These are phyloP conservation scores for Leptopilina drosophilae DNA, from an alignment of 2,888 invertebrate species.

Conservation along the genomic window DNA sequence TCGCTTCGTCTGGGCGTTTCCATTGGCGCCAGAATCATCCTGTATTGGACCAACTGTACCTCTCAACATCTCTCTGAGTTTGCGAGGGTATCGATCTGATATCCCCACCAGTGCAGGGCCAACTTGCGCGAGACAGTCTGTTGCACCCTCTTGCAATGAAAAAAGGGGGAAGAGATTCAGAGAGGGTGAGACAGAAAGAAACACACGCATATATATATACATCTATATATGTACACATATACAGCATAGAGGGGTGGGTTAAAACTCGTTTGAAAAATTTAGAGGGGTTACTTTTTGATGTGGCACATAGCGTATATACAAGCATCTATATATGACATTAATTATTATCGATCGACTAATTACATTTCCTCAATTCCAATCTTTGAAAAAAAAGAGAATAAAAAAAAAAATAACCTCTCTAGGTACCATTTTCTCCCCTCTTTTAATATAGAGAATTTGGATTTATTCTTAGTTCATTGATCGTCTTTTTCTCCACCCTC, in stretches of 20 bases:
- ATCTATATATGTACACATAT: too few relatives aligned
- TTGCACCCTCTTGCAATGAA: conserved; percentile 59
- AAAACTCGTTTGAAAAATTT: conserved; percentile 59
- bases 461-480: conserved; percentile 52
- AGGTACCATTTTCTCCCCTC: neutral
- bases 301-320: conserved; percentile 50
- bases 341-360: conserved; percentile 52
- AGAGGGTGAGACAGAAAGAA: conserved; percentile 49
- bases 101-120: conserved; percentile 57
- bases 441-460: conserved; percentile 34
- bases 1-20: conserved; percentile 51
- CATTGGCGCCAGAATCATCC: conserved; percentile 61
- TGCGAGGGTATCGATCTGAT: conserved; percentile 74
- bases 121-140: conserved; percentile 64
- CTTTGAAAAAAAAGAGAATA: neutral
- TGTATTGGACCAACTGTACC: conserved; percentile 71
- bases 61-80: conserved; percentile 63
- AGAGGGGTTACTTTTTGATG: conserved; percentile 63
- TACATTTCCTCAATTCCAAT: conserved; percentile 19
- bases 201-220: neutral
- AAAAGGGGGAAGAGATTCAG: conserved; percentile 45
- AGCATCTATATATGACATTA: conserved; percentile 53
- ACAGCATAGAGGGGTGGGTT: conserved; percentile 43
- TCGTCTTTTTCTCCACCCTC: conserved; percentile 36
- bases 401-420: neutral